Evolutionary conservation across 2,888 invertebrate genomes (phyloP).

Genomic region (Balanococcus diminutus): DNA sequence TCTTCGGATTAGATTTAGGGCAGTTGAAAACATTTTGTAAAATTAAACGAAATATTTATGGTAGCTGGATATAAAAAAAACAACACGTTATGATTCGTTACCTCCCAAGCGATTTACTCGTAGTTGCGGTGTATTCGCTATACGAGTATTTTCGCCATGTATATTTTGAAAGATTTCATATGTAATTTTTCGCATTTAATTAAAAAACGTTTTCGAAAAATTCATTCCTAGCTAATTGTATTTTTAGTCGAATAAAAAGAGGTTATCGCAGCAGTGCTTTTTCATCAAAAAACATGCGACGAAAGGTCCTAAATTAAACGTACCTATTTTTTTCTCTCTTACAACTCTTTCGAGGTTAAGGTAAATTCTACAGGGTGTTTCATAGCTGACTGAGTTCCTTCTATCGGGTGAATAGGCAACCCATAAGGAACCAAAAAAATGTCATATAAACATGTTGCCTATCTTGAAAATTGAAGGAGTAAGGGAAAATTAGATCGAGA

Average conservation of each 20-base stretch:
- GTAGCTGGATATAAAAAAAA: not conserved
- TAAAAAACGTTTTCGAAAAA: not conserved
- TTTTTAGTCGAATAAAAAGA: not conserved
- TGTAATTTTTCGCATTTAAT: constrained; percentile 7
- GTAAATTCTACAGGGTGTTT: no score
- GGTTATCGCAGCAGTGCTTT: not conserved
- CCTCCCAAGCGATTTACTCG: not conserved
- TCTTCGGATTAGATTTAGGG: constrained; percentile 17
- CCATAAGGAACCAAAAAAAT: no score
- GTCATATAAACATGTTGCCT: no score
- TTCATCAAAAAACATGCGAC: not conserved
- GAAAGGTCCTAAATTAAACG: not conserved
- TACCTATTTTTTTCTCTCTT: no score
- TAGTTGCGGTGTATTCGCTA: not conserved
- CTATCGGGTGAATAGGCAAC: no score
- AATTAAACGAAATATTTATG: constrained; percentile 22
- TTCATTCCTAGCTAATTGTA: not conserved
- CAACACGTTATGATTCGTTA: not conserved
- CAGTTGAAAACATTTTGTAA: constrained; percentile 5
- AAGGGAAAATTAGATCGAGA: no score
- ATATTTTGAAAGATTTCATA: not conserved
- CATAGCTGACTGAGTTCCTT: no score
- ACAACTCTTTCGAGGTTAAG: no score
- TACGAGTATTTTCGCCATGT: not conserved
- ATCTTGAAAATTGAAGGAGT: no score